These are phyloP conservation scores for Drosophila quadrilineata DNA, from an alignment of 1,140 invertebrate species.

Conservation along the genomic window DNA sequence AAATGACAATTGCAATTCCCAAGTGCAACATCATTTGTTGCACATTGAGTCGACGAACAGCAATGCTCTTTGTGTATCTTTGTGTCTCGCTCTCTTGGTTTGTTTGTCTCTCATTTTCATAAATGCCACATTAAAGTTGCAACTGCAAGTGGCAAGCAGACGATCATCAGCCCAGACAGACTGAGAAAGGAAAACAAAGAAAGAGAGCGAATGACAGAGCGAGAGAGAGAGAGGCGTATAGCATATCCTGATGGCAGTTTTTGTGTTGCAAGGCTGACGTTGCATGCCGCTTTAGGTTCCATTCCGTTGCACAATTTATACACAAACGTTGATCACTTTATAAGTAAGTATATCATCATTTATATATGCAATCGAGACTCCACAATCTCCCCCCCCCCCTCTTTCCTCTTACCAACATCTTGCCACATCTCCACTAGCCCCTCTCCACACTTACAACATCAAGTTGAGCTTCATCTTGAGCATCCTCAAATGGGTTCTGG, in stretches of 20 bases:
- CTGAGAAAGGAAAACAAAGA: neutral
- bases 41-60: too few relatives aligned
- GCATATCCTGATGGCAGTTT: too few relatives aligned
- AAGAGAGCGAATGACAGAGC: neutral
- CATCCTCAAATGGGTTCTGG: conserved; percentile 20
- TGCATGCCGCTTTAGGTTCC: too few relatives aligned
- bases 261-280: too few relatives aligned
- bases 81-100: too few relatives aligned
- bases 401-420: too few relatives aligned
- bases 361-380: conserved; percentile 37
- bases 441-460: too few relatives aligned
- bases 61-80: neutral
- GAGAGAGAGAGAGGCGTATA: conserved; percentile 5
- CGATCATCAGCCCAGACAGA: conserved; percentile 33
- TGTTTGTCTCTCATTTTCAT: conserved; percentile 46
- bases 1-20: conserved; percentile 45
- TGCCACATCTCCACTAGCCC: too few relatives aligned
- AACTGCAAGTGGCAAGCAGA: conserved; percentile 4
- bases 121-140: conserved; percentile 49
- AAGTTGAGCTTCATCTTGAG: neutral
- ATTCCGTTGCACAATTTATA: conserved; percentile 35
- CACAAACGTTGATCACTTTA: conserved; percentile 64
- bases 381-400: too few relatives aligned
- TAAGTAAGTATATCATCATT: conserved; percentile 68
- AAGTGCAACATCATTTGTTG: conserved; percentile 63